These are phyloP conservation scores for Eueides isabella DNA, from an alignment of 1,140 invertebrate genomes.

Conservation along the genomic window DNA sequence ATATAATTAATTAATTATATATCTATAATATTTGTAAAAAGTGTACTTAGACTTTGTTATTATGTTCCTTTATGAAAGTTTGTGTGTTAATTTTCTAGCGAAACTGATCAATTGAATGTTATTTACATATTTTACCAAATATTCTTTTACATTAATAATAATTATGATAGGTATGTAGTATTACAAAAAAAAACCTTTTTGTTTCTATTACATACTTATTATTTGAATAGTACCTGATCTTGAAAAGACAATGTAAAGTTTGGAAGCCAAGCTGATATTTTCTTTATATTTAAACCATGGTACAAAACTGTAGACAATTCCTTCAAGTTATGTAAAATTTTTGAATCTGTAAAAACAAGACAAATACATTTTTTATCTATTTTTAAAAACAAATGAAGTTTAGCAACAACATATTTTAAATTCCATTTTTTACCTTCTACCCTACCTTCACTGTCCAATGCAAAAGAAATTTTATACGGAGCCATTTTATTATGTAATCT, in stretches of 20 bases:
- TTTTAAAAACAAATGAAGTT: not conserved
- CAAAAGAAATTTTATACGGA: slow-evolving; percentile 88
- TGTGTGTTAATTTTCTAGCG: too few species aligned
- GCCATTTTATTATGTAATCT: slow-evolving; percentile 87
- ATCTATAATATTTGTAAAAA: too few species aligned
- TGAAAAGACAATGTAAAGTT: slow-evolving; percentile 46
- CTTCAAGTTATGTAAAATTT: slow-evolving; percentile 64
- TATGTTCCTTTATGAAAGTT: too few species aligned
- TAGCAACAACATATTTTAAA: not conserved
- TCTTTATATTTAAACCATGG: slow-evolving; percentile 76
- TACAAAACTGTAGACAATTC: slow-evolving; percentile 82
- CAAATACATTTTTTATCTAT: not conserved
- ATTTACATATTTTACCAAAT: too few species aligned
- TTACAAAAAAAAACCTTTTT: too few species aligned
- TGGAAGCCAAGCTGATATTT: slow-evolving; percentile 72
- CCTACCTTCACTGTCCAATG: slow-evolving; percentile 69
- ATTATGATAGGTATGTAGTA: too few species aligned
- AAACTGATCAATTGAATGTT: too few species aligned
- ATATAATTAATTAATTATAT: too few species aligned
- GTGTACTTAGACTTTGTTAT: too few species aligned
- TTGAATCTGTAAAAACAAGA: slow-evolving; percentile 34
- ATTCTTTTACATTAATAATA: too few species aligned
- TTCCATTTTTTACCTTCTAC: slow-evolving; percentile 14
- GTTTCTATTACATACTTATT: too few species aligned
- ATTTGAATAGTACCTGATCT: slow-evolving; percentile 33